Percentiles rank a stretch among this genome's conserved stretches.
These are phyloP conservation scores for Cryptocephalus primarius DNA, from an alignment of 2,888 invertebrate species.

Conservation along the genomic window DNA sequence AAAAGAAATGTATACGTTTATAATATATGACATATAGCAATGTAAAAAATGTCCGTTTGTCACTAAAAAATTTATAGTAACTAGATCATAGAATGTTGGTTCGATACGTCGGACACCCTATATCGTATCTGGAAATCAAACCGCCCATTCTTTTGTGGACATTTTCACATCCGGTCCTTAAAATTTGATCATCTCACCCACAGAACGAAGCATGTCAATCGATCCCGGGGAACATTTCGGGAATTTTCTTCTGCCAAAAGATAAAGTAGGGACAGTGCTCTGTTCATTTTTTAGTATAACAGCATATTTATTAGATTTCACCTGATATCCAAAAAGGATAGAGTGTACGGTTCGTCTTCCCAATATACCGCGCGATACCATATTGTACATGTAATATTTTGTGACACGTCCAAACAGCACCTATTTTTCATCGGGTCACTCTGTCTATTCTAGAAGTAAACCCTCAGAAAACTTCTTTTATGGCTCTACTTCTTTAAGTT, in stretches of 20 bases:
- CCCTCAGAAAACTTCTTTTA: constrained; percentile 16
- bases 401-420: constrained; percentile 26
- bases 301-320: constrained; percentile 13
- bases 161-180: neutral
- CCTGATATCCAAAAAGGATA: constrained; percentile 9
- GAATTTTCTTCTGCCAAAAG: constrained; percentile 10
- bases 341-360: constrained; percentile 9
- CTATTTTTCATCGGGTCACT: constrained; percentile 26
- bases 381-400: constrained; percentile 28
- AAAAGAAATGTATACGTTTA: too few species aligned
- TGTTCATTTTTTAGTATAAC: constrained; percentile 3
- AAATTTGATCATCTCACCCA: neutral
- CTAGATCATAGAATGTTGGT: too few species aligned
- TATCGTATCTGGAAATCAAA: too few species aligned
- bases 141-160: neutral
- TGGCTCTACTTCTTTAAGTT: constrained; percentile 14
- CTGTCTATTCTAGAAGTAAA: constrained; percentile 20
- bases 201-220: too few species aligned
- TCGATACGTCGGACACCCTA: too few species aligned
- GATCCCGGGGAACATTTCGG: too few species aligned
- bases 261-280: too few species aligned
- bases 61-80: too few species aligned
- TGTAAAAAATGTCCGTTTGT: too few species aligned
- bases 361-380: constrained; percentile 19
- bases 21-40: too few species aligned